These are phyloP conservation scores for Entomyzon cyanotis DNA, from an alignment of 2,113 vertebrate genomes.

Conservation along the genomic window DNA sequence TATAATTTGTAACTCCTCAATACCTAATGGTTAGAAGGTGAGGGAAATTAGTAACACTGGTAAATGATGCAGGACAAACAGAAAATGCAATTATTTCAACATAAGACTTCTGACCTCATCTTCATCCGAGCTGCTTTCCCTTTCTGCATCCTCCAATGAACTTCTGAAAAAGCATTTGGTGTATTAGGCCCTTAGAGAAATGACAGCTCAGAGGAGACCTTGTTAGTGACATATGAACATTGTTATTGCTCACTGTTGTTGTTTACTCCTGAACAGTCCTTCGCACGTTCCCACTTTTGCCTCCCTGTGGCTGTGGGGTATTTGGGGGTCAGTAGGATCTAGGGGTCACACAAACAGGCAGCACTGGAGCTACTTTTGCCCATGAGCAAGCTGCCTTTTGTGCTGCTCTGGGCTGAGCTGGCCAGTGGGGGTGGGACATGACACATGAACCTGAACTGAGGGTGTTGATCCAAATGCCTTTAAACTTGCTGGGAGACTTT, in stretches of 20 bases:
- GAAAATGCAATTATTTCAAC: background rate
- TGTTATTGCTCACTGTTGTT: background rate
- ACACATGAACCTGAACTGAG: background rate
- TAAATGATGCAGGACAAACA: background rate
- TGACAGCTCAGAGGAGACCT: background rate
- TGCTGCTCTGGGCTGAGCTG: background rate
- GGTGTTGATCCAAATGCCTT: background rate
- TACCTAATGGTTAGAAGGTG: background rate
- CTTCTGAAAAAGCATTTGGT: conserved; percentile 46
- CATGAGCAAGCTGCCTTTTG: background rate
- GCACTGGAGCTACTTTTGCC: background rate
- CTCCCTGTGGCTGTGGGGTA: background rate
- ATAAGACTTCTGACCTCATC: conserved; percentile 42
- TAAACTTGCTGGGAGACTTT: background rate
- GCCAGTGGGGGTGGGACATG: background rate
- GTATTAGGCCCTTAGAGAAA: background rate
- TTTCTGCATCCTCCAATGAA: background rate
- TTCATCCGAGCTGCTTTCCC: background rate
- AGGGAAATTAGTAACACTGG: background rate
- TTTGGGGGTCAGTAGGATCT: background rate
- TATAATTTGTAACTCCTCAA: background rate
- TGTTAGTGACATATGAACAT: background rate
- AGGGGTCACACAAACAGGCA: background rate
- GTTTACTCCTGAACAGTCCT: background rate
- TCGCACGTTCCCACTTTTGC: background rate